Conservation (phyloP, 2,888 invertebrate genomes). For the Meghimatium bilineatum region DNA sequence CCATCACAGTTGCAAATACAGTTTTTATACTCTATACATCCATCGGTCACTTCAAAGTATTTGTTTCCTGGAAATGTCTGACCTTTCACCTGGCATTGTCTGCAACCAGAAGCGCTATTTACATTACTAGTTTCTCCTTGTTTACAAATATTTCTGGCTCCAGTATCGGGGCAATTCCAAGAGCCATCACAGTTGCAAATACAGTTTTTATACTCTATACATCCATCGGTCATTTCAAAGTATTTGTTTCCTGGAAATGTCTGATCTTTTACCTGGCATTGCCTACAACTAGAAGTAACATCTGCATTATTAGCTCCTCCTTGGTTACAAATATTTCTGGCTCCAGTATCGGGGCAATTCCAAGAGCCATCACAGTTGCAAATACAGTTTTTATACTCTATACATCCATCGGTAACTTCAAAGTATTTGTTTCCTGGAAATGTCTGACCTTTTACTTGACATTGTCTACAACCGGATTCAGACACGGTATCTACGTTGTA, state of each 20-base stretch:
- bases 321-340: constrained; percentile 54
- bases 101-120: neutral
- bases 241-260: constrained; percentile 25
- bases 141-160: constrained; percentile 57
- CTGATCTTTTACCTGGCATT: constrained; percentile 16
- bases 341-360: constrained; percentile 59
- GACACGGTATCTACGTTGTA: neutral
- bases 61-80: constrained; percentile 53
- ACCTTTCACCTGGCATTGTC: constrained; percentile 51
- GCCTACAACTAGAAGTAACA: neutral
- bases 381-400: constrained; percentile 62
- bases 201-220: constrained; percentile 63
- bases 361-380: constrained; percentile 65
- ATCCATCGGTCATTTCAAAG: constrained; percentile 62
- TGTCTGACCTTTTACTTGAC: constrained; percentile 46
- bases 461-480: neutral
- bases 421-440: constrained; percentile 60
- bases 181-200: constrained; percentile 67
- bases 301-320: constrained; percentile 43
- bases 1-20: constrained; percentile 66
- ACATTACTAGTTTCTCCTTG: neutral
- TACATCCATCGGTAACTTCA: constrained; percentile 61
- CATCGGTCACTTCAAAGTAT: constrained; percentile 56
- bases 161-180: constrained; percentile 63
- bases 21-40: constrained; percentile 56